These are phyloP conservation scores for Amblyteles armatorius DNA, from an alignment of 2,888 invertebrate genomes.

Conservation along the genomic window DNA sequence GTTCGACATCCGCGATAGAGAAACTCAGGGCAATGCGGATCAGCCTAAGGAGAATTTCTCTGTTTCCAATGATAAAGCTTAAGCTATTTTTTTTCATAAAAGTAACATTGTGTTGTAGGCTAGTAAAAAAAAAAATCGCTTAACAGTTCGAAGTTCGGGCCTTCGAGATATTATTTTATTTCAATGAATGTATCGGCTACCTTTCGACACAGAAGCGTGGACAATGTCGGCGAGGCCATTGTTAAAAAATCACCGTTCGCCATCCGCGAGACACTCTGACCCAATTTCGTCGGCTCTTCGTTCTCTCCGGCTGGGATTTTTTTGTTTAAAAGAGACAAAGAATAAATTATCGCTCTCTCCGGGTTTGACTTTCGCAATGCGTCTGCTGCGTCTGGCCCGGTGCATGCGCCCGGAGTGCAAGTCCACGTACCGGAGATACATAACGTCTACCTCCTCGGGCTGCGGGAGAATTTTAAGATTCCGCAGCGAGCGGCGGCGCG, in stretches of 20 bases:
- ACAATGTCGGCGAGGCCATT: constrained; percentile 18
- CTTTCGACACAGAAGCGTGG: constrained; percentile 22
- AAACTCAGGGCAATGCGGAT: not conserved
- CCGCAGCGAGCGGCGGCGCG: constrained; percentile 35
- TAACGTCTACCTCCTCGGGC: constrained; percentile 3
- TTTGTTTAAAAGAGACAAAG: constrained; percentile 48
- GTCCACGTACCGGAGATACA: constrained; percentile 47
- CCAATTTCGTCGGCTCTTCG: constrained; percentile 53
- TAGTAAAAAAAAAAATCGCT: not conserved
- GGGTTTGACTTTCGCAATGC: constrained; percentile 50
- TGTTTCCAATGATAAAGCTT: not conserved
- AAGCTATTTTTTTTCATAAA: not conserved
- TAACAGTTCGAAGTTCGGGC: not conserved
- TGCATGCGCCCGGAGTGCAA: constrained; percentile 47
- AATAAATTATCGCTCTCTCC: constrained; percentile 62
- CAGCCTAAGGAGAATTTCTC: not conserved
- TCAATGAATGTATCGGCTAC: constrained; percentile 14
- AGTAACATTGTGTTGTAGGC: not conserved
- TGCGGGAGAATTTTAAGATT: constrained; percentile 66
- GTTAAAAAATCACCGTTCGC: constrained; percentile 42
- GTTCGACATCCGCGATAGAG: not conserved
- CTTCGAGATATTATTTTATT: not conserved
- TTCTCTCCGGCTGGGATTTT: constrained; percentile 33
- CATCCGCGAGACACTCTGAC: constrained; percentile 47
- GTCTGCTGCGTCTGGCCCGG: constrained; percentile 33